These are phyloP conservation scores for Podabrus alpinus DNA, from an alignment of 2,888 invertebrate species.

Conservation along the genomic window DNA sequence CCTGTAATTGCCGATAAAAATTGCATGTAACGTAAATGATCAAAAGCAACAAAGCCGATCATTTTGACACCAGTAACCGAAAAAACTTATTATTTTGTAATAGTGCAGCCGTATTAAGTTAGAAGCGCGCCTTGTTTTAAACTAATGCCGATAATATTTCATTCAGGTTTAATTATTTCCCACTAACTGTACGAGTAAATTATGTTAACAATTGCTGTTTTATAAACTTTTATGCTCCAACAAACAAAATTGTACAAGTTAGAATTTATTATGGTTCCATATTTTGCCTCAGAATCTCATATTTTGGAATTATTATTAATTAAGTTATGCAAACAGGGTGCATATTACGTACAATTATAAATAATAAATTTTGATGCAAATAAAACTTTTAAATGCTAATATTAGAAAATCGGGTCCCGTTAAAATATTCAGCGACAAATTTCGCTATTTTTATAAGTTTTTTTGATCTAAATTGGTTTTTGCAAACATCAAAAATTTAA, in stretches of 20 bases:
- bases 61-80: not conserved
- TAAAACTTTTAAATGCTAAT: too few relatives aligned
- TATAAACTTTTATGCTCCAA: not conserved
- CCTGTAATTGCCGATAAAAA: slow-evolving; percentile 31
- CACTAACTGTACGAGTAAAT: not conserved
- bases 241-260: not conserved
- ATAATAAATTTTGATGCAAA: too few relatives aligned
- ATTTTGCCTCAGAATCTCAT: not conserved
- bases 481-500: too few relatives aligned
- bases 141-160: not conserved
- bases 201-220: not conserved
- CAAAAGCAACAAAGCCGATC: slow-evolving; percentile 13
- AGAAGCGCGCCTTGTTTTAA: not conserved
- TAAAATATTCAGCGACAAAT: too few relatives aligned
- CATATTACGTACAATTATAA: not conserved
- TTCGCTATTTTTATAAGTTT: too few relatives aligned
- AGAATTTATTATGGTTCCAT: not conserved
- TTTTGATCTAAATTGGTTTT: too few relatives aligned
- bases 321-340: not conserved
- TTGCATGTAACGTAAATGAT: slow-evolving; percentile 28
- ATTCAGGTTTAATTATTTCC: not conserved
- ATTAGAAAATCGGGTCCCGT: too few relatives aligned
- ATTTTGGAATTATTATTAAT: not conserved
- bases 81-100: not conserved
- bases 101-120: not conserved